Base-by-base conservation (phyloP, 1,140 invertebrate genomes). In the Colletes latitarsis region DNA sequence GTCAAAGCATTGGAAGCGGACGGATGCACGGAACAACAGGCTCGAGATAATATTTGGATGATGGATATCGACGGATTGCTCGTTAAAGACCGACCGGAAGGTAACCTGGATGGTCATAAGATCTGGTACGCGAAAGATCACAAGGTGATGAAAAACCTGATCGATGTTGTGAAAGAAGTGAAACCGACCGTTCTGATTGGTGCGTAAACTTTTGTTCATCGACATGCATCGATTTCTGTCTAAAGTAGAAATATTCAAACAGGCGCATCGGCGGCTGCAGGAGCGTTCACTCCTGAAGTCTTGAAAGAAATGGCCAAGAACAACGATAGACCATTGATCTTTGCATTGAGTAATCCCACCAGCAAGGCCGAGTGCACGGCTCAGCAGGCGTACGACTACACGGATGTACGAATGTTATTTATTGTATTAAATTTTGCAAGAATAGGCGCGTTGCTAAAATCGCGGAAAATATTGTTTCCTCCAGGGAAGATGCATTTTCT, bases 351-450 rank as follows among this genome's bases (percentile, higher is more conserved):
- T 85, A 99, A 99, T 95, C 98, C 98, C 21, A 99, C 98, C 0
- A 96, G 95, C 89, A 98, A 98, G 94, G 98, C 98, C 10, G 98
- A 99, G 94, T 99, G 98, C 91, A 99, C 98, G 5, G 98, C 98
- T 21, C 96, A 98, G 89, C 96, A 97, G 82, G 98, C 98, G 2
- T 99, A 98, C 88, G 95, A 95, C 46, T 87, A 97, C 88, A 98
- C 98, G 6, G 95, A 98, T 88, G 97, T 77, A 75, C 15, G 57
- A 57, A 21, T 15, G 43, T 66, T 30, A 39, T 21, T 46, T 57
- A 14, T 6, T 30, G 30, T 30, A 30, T 30, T 30, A 55, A 67
- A 0, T 57, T n/a, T 69, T 52, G 15, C 19, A 49, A 49, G 10
- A 15, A 17, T 14, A 3, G 4, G 30, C 0, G 4, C 14, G 15